Conservation (phyloP, 2,797 vertebrate genomes). For the Etheostoma perlongum region DNA sequence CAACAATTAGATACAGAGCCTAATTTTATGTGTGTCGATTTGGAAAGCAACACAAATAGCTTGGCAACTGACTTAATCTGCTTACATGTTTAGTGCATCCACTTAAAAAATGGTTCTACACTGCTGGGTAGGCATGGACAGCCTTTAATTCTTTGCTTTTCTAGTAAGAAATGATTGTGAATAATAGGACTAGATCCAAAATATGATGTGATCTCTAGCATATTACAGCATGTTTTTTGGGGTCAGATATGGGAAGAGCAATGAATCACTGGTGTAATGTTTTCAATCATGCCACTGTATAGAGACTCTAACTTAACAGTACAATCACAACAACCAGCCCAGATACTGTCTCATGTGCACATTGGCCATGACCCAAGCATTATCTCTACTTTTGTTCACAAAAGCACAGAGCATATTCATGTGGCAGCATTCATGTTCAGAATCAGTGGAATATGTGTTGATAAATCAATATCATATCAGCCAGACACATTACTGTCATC, state of each 20-base stretch:
- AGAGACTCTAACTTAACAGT: background rate
- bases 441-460: slow-evolving; percentile 1
- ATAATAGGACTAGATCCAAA: background rate
- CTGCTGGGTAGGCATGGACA: background rate
- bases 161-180: background rate
- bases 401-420: background rate
- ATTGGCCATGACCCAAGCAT: background rate
- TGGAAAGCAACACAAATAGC: slow-evolving; percentile 26
- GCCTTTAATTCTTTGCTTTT: background rate
- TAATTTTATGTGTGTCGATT: slow-evolving; percentile 30
- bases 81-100: slow-evolving; percentile 18
- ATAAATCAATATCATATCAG: slow-evolving; percentile 7
- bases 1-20: slow-evolving; percentile 22
- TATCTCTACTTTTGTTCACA: background rate
- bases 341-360: background rate
- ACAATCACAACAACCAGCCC: background rate
- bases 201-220: background rate
- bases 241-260: no score
- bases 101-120: slow-evolving; percentile 6
- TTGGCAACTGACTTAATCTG: slow-evolving; percentile 23
- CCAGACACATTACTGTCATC: background rate
- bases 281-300: background rate
- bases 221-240: background rate
- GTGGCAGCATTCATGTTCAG: background rate
- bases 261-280: background rate